Evolutionary conservation across 2,113 vertebrate genomes (phyloP), one percentile per base, ranked within the genome.

Genomic region (Eupsittula cactorum): DNA sequence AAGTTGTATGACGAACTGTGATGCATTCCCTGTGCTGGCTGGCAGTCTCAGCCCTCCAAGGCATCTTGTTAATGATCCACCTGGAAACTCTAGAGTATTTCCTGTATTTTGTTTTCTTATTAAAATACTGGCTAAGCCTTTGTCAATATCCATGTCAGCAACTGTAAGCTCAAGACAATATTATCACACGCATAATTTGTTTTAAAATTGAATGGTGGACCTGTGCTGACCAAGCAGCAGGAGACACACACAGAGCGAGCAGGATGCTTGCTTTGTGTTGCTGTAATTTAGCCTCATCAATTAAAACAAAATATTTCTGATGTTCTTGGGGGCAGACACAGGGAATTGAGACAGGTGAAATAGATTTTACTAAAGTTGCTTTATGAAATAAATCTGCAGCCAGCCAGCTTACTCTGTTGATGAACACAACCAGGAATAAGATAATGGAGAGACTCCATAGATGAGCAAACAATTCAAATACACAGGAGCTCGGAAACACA

Each of bases 41-140:
- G 93, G 94, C 97, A 96, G 97, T 97, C 95, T 97, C 96, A 67
- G 94, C 98, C 98, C 98, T 98, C 96, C 88, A 90, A 98, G 97
- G 97, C 79, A 97, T 97, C 98, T 97, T 98, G 98, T 98, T 99
- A 99, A 99, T 99, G 98, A 99, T 98, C 97, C 96, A 95, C 98
- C 97, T 97, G 96, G 98, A 98, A 98, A 98, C 98, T 98, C 98
- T 89, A 96, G 98, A 96, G 97, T 97, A 96, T 98, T 98, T 96
- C 97, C 98, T 95, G 98, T 97, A 98, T 99, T 99, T 99, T 99
- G 98, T 99, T 99, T 99, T 98, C 98, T 99, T 98, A 99, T 99
- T 99, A 99, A 99, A 99, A 99, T 98, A 98, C 98, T 90, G 98
- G 96, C 97, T 98, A 98, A 98, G 98, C 98, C 98, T 99, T 98